Base-by-base conservation (phyloP, 2,797 vertebrate genomes). In the Girardinus metallicus region DNA sequence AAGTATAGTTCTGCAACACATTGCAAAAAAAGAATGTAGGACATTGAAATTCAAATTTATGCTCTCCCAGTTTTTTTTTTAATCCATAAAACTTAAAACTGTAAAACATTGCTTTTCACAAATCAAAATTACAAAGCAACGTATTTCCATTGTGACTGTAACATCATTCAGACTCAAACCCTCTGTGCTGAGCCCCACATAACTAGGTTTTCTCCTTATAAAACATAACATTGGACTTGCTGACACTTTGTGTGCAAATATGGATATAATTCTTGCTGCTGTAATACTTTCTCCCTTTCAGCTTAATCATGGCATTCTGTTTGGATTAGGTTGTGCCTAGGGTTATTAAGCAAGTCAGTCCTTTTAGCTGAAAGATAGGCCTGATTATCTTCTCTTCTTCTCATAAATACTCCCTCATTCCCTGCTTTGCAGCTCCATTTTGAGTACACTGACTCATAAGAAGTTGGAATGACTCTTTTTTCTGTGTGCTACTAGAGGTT, bases 361-460 rank as follows among this genome's bases (percentile, higher is more conserved):
- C 86, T 86, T 88, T 90, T 66, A 91, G 93, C 83, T 85, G 74
- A 51, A 10, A 75, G 88, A 92, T 92, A 91, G 91, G 90, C 80
- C 82, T 73, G 83, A 91, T 86, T 88, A 87, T 83, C 51, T 73
- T 88, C 80, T 87, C 80, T 44, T 80, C 87, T 83, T 86, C 60
- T 81, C 46, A 83, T 79, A 83, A 92, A 87, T 85, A 86, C 85
- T 90, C 79, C 82, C 86, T 92, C 90, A 93, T 83, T 91, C 92
- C 80, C 82, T 76, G 74, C 86, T 90, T 89, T 49, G 80, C 79
- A 79, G 88, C 81, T 85, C 64, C 78, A 78, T 70, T 80, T 80
- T 74, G 71, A 66, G 57, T 49, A n/a, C 43, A 77, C 68, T 83
- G 75, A 36, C 85, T 57, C 71, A 70, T 68, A 68, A 26, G 39